Evolutionary conservation across 2,113 vertebrate genomes (phyloP), one percentile per base, ranked within the genome.

Genomic region (Artemisiospiza belli): DNA sequence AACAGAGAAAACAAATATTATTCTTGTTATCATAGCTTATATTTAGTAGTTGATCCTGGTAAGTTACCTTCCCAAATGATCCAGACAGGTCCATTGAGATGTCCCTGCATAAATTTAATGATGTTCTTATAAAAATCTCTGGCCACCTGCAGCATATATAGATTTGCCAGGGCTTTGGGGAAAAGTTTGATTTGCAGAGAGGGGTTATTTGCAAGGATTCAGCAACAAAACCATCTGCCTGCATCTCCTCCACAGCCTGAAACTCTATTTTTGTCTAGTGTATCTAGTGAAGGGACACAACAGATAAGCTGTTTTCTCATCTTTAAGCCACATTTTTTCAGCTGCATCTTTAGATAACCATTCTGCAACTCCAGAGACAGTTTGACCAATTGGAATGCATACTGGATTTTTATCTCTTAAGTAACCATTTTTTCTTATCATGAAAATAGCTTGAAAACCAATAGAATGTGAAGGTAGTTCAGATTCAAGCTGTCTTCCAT

Each of bases 361-460:
- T n/a, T 81, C 54, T 91, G 87, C 83, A 93, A 54, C 80, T 94
- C 80, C 76, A 90, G 88, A 89, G 93, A 89, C 69, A 25, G 52
- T 52, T 68, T 83, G 86, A 87, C 77, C 86, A 90, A 68, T 54
- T 91, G 78, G 64, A 93, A 84, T 27, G n/a, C 62, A 72, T 54
- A 23, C 25, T 78, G 85, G 43, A 67, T 68, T 94, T 95, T 90
- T 94, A 22, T 90, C 63, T 84, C 57, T 61, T 47, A 83, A 90
- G 44, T 68, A 87, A 96, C 86, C 17, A 20, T 44, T 88, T 87
- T 70, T 88, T 67, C 64, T 94, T 79, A 74, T 70, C 35, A 61
- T 35, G 43, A 85, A 93, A 93, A 87, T 87, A 84, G 43, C 62
- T 90, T 93, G 61, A 93, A 90, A 87, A 78, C 23, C 54, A 92